These are phyloP conservation scores for Microcebus tavaratra DNA, from an alignment of 2,113 vertebrate genomes.

Conservation along the genomic window DNA sequence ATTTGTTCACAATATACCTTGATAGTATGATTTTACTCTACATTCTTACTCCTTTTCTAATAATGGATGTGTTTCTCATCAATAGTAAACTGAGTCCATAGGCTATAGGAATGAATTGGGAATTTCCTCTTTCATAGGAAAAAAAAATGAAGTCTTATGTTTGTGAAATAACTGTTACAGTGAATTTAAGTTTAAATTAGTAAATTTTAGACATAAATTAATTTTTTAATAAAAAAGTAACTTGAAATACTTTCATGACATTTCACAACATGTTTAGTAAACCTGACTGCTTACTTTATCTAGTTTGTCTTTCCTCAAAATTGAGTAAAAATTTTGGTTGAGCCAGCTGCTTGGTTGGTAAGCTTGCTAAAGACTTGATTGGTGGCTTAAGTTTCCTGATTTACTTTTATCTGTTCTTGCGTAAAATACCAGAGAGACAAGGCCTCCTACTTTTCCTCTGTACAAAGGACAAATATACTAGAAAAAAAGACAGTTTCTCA, in stretches of 20 bases:
- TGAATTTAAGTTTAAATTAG: background rate
- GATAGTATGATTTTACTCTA: background rate
- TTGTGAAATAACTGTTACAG: background rate
- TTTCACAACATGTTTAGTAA: background rate
- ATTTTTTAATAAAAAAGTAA: background rate
- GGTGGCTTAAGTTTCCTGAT: slow-evolving; percentile 14
- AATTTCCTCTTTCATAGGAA: slow-evolving; percentile 15
- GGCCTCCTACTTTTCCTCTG: slow-evolving; percentile 20
- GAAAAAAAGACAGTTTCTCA: slow-evolving; percentile 46
- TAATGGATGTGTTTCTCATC: background rate
- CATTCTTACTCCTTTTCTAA: background rate
- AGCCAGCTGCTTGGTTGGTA: background rate
- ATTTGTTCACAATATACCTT: background rate
- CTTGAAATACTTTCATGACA: background rate
- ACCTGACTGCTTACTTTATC: background rate
- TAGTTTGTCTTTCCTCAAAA: slow-evolving; percentile 7
- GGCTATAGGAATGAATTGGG: background rate
- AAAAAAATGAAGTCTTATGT: background rate
- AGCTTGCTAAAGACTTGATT: slow-evolving; percentile 15
- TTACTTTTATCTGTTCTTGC: slow-evolving; percentile 34
- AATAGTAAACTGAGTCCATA: background rate
- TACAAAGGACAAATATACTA: slow-evolving; percentile 37
- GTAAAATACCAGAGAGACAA: slow-evolving; percentile 40
- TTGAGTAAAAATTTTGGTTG: background rate
- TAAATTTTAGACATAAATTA: background rate